phyloP scores from a whole-genome alignment of 2,888 invertebrate species.

The Ptychoptera albimana region DNA sequence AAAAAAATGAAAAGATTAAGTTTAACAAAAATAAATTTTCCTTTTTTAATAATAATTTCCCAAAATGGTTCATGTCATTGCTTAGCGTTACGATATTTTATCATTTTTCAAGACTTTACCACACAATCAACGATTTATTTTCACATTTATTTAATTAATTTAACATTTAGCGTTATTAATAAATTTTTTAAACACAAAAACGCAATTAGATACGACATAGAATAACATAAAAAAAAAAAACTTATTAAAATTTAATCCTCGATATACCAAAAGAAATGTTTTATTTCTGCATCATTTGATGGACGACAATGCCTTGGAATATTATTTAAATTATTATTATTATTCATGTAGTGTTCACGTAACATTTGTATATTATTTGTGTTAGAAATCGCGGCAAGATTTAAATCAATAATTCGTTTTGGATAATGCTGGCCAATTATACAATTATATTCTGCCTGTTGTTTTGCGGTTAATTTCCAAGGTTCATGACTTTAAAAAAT shows the following conservation, averaged over 20 bases:
- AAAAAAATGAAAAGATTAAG: not conserved
- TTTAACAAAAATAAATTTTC: not conserved
- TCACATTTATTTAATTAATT: not conserved
- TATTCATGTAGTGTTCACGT: conserved; percentile 21
- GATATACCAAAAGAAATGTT: conserved; percentile 31
- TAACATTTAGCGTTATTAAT: not conserved
- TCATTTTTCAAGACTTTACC: too few relatives aligned
- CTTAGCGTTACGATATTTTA: too few relatives aligned
- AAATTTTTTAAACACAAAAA: not conserved
- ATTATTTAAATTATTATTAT: conserved; percentile 23
- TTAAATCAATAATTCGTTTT: conserved; percentile 45
- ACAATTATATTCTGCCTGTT: conserved; percentile 46
- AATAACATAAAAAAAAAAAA: not conserved
- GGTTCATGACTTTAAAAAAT: conserved; percentile 41
- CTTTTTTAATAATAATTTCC: not conserved
- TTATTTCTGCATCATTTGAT: conserved; percentile 46
- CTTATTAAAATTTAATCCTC: conserved; percentile 3
- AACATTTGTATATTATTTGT: conserved; percentile 32
- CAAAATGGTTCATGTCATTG: not conserved
- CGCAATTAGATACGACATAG: not conserved
- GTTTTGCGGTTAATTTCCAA: conserved; percentile 47
- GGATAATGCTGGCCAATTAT: conserved; percentile 54
- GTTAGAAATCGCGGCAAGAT: conserved; percentile 36
- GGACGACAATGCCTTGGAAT: conserved; percentile 50
- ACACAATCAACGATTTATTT: not conserved